Percentiles rank a stretch among this genome's conserved stretches.
These are phyloP conservation scores for Paradisaea rubra DNA, from an alignment of 2,113 vertebrate genomes.

Conservation along the genomic window DNA sequence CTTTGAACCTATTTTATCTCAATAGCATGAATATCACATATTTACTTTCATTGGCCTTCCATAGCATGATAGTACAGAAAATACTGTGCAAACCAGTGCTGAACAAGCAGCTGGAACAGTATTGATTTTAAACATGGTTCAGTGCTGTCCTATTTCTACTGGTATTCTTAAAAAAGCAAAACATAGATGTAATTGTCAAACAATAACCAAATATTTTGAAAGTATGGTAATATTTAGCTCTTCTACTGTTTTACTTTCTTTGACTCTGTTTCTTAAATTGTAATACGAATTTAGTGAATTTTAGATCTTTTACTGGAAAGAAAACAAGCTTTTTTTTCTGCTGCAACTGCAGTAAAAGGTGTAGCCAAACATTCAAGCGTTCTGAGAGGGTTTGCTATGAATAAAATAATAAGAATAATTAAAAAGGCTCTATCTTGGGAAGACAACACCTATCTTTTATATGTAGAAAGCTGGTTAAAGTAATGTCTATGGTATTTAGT, in stretches of 20 bases:
- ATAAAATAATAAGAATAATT: background rate
- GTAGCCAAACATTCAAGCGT: conserved; percentile 25
- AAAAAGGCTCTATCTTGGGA: background rate
- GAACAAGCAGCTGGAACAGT: conserved; percentile 61
- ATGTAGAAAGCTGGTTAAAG: background rate
- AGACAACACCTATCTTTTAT: background rate
- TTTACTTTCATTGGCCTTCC: conserved; percentile 50
- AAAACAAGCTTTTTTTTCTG: background rate
- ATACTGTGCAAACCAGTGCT: conserved; percentile 13
- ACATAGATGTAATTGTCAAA: background rate
- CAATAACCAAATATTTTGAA: background rate
- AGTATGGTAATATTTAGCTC: background rate
- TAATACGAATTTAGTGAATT: conserved; percentile 13
- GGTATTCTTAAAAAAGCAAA: conserved; percentile 10
- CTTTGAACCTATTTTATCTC: conserved; percentile 46
- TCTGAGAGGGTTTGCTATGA: background rate
- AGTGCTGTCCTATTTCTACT: conserved; percentile 22
- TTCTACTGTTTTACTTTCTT: background rate
- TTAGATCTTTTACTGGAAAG: background rate
- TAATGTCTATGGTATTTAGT: background rate
- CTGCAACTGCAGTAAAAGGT: conserved; percentile 67
- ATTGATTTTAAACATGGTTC: conserved; percentile 37
- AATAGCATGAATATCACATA: background rate
- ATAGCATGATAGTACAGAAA: conserved; percentile 16
- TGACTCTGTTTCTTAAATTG: background rate